These are phyloP conservation scores for Tigriopus japonicus DNA, from an alignment of 1,140 invertebrate species.

Conservation along the genomic window DNA sequence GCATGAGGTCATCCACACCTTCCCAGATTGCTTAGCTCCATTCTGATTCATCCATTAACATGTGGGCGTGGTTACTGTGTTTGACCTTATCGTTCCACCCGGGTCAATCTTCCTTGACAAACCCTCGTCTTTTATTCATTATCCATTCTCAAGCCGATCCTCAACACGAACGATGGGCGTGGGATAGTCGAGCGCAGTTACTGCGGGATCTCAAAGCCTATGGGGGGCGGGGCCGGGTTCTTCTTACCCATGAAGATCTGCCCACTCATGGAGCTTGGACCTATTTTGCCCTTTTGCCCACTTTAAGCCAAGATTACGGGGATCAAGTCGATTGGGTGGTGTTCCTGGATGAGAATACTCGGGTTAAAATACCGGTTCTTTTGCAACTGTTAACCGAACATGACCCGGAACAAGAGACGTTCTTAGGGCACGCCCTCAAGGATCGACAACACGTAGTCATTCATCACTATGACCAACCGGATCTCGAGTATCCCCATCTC, in stretches of 20 bases:
- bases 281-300: background rate
- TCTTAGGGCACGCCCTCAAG: slow-evolving; percentile 49
- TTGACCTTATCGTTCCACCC: no score
- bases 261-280: slow-evolving; percentile 1
- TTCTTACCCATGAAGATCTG: background rate
- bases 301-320: background rate
- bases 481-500: slow-evolving; percentile 52
- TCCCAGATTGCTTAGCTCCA: no score
- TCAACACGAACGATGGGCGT: no score
- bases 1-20: no score
- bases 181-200: no score
- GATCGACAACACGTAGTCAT: slow-evolving; percentile 65
- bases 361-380: background rate
- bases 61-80: no score
- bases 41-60: no score
- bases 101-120: no score
- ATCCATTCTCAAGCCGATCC: no score
- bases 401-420: slow-evolving; percentile 20
- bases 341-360: background rate
- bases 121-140: no score
- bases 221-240: background rate
- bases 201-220: no score
- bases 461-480: slow-evolving; percentile 57
- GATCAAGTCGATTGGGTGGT: background rate
- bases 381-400: background rate